phyloP scores from a whole-genome alignment of 2,113 vertebrate species.

The Pan troglodytes region DNA sequence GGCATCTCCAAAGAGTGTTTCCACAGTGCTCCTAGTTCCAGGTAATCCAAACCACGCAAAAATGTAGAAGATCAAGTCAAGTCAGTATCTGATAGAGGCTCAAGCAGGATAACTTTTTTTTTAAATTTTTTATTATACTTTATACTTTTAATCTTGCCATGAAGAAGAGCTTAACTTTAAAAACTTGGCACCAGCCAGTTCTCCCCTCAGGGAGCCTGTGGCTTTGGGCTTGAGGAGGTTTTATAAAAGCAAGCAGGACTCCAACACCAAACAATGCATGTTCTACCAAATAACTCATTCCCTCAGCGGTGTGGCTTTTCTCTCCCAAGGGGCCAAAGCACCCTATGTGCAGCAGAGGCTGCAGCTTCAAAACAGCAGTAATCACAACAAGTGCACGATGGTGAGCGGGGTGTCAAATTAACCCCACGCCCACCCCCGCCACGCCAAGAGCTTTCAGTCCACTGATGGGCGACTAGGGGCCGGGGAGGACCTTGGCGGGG shows the following conservation, averaged over 20 bases:
- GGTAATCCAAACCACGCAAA: not conserved
- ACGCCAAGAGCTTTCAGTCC: not conserved
- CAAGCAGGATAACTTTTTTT: not conserved
- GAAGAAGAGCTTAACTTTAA: conserved; percentile 4
- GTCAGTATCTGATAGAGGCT: not conserved
- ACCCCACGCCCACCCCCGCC: not conserved
- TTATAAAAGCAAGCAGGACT: not conserved
- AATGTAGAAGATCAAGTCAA: not conserved
- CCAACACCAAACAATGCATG: not conserved
- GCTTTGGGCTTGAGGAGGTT: not conserved
- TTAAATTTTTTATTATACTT: no score
- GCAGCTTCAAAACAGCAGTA: not conserved
- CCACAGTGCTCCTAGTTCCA: fast-evolving
- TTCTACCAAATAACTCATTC: not conserved
- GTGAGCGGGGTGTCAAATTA: not conserved
- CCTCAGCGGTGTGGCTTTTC: not conserved
- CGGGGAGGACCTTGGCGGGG: not conserved
- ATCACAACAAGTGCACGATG: fast-evolving
- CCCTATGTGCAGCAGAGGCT: not conserved
- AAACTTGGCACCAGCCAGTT: not conserved
- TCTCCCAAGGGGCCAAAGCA: not conserved
- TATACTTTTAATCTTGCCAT: not conserved
- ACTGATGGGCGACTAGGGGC: not conserved
- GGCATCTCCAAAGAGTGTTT: not conserved
- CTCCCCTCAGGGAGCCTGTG: not conserved